phyloP scores from a whole-genome alignment of 23 tunicate species.

The Halocynthia aurantium region DNA sequence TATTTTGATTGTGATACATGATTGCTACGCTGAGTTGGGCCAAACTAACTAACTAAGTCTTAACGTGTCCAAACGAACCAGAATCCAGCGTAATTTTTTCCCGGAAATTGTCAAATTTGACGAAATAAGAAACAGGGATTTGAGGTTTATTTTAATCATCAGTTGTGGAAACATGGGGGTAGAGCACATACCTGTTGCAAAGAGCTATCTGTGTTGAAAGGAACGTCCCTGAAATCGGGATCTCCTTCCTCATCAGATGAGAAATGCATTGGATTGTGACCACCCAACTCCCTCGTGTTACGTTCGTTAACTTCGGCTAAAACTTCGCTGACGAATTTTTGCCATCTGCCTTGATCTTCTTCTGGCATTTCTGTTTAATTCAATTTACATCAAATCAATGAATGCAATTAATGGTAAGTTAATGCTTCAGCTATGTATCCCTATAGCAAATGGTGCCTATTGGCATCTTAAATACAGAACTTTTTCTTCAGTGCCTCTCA shows the following conservation, averaged over 20 bases:
- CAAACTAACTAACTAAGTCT: too few species aligned
- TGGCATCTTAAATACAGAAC: background rate
- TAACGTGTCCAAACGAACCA: too few species aligned
- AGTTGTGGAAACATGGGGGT: too few species aligned
- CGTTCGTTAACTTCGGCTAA: slow-evolving; percentile 81
- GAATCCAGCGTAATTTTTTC: too few species aligned
- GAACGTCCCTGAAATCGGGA: slow-evolving; percentile 40
- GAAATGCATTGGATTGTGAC: slow-evolving; percentile 93
- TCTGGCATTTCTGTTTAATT: slow-evolving; percentile 74
- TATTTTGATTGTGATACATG: too few species aligned
- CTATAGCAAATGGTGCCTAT: too few species aligned
- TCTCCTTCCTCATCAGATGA: slow-evolving; percentile 83
- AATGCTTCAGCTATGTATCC: too few species aligned
- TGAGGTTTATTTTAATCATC: too few species aligned
- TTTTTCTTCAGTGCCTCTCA: background rate
- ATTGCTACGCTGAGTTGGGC: too few species aligned
- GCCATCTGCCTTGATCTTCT: slow-evolving; percentile 94
- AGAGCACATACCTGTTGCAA: slow-evolving; percentile 59
- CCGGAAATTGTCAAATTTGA: too few species aligned
- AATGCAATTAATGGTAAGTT: too few species aligned
- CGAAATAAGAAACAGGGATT: too few species aligned
- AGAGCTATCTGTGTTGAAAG: slow-evolving; percentile 52
- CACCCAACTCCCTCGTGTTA: slow-evolving; percentile 81
- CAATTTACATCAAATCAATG: background rate
- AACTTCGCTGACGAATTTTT: slow-evolving; percentile 66